A percentile compares a stretch with the other conserved stretches of the same genome.
These are phyloP conservation scores for Enhydra lutris DNA, from an alignment of 2,113 vertebrate species.

Conservation along the genomic window DNA sequence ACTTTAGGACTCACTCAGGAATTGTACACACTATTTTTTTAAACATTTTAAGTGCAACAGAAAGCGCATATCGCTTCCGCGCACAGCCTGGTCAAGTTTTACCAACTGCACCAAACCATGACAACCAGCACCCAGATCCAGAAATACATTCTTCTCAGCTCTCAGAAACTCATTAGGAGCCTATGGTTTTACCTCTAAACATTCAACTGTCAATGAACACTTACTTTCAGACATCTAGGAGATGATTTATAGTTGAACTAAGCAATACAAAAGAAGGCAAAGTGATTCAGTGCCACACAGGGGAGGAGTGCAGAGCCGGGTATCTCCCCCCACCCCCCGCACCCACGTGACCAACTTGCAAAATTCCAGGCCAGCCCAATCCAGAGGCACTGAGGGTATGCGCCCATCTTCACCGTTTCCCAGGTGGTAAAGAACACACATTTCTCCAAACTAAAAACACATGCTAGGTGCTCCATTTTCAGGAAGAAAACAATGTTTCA, in stretches of 20 bases:
- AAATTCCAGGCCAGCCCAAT: not conserved
- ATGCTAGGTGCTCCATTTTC: not conserved
- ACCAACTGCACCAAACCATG: not conserved
- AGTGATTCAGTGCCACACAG: not conserved
- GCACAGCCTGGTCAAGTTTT: not conserved
- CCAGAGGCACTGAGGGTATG: fast-evolving
- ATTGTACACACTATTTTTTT: not conserved
- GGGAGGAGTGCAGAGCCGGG: not conserved
- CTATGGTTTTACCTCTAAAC: not conserved
- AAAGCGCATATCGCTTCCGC: not conserved
- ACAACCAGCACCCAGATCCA: not conserved
- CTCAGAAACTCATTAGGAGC: not conserved
- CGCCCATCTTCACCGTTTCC: fast-evolving
- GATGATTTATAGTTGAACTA: not conserved
- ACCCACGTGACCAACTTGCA: not conserved
- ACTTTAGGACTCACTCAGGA: too few species aligned
- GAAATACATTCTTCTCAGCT: not conserved
- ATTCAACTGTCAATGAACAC: not conserved
- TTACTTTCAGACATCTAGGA: not conserved
- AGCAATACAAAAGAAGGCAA: not conserved
- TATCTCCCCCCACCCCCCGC: not conserved
- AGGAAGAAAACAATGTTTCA: not conserved
- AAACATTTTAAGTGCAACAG: not conserved
- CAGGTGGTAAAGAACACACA: not conserved
- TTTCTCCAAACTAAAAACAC: not conserved